Base-by-base conservation (phyloP, 2,888 invertebrate genomes). In the Archips crataeganus region DNA sequence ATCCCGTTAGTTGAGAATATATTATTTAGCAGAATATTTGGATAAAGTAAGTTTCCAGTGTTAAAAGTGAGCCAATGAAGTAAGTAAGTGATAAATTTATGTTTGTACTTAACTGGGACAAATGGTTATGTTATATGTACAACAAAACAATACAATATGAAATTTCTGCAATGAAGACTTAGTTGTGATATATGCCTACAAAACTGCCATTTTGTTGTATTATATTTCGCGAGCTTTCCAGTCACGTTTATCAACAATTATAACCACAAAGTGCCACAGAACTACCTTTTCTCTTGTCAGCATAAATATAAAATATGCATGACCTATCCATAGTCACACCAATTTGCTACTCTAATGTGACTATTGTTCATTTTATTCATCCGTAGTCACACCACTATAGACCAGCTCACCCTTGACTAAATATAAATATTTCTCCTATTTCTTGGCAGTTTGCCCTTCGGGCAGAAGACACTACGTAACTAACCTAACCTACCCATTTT, bases 81-180 rank as follows among this genome's bases (percentile, higher is more conserved):
- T 15, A 10, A 10, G 23, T 42, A 42, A 47, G 32, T 63, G 13
- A 45, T 13, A 8, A 32, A 45, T 13, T 32, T 63, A 15, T 63
- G 32, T 54, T 70, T 71, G 75, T 75, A 75, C 75, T 75, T 75
- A 75, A 75, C 59, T 61, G 62, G 13, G 60, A 23, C 62, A 64
- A 36, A 32, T 13, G 11, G 23, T 57, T 32, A 57, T 57, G 10
- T 32, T 23, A 6, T 54, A 15, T 11, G 10, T 45, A 45, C 11
- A 45, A 15, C 51, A 51, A 51, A 51, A 51, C 51, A 57, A 57
- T 57, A 32, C 9, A 3, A 57, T 32, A 32, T 32, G 57, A 57
- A 57, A 32, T 57, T 57, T 32, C 62, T 45, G 23, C 62, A 62
- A 32, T 23, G 9, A 45, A 66, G 6, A 59, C 45, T 47, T 34